Base-by-base conservation (phyloP, 2,113 vertebrate genomes). In the Pterocles gutturalis region DNA sequence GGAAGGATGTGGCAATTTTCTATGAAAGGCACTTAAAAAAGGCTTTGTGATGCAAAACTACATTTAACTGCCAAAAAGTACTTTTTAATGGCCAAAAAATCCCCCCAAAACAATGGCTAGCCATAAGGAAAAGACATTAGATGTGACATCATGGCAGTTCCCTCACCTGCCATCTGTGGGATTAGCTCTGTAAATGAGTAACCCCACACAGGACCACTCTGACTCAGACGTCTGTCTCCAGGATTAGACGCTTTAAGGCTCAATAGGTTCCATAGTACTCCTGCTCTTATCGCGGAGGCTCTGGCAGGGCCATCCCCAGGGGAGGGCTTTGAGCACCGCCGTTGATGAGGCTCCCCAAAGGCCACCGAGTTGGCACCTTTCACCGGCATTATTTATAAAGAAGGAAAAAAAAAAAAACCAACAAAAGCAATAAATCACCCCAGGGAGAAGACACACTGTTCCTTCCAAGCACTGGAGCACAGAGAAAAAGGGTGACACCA, bases 121-220 rank as follows among this genome's bases (percentile, higher is more conserved):
- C 36, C 94, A 65, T 49, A 77, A 33, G 94, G 94, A 96, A 96
- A 97, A 94, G 53, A 22, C 88, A 93, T 95, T 70, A 93, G 51
- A 38, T 5, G 38, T 20, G 92, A 95, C 89, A 82, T 2, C n/a
- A 49, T 48, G 53, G 70, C 89, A 85, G 22, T 2, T 83, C 57
- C 87, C 60, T 18, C 4, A 10, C 9, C 78, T 58, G 4, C 48
- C 57, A 21, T 0, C 79, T 84, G 69, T 2, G 11, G 71, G 51
- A 83, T 81, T 48, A 64, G 70, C 41, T 1, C 67, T 41, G 79
- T 69, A 64, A 86, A 90, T 71, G 85, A 93, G 58, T 78, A 91
- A 96, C 48, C 12, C 55, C 38, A 17, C 60, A 2, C 64, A 66
- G 79, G 14, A 11, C 22, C 9, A 0, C 65, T 3, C 24, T 22